Evolutionary conservation across 2,797 vertebrate genomes (phyloP).

Genomic region (Cynopterus sphinx): DNA sequence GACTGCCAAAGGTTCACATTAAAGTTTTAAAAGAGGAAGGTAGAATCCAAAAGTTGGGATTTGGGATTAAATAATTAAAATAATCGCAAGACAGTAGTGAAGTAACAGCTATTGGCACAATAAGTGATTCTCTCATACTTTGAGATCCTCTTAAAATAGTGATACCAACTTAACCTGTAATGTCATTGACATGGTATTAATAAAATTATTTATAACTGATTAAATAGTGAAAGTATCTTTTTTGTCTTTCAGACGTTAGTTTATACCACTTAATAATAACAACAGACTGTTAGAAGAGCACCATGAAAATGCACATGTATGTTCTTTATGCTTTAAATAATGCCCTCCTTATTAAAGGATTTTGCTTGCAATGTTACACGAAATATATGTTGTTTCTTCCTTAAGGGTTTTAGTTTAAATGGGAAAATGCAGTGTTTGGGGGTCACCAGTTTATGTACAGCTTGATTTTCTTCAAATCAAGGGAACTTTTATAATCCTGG

Average conservation of each 20-base stretch:
- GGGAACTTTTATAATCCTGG: conserved; percentile 67
- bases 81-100: conserved; percentile 92
- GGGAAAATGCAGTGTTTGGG: conserved; percentile 61
- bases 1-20: conserved; percentile 95
- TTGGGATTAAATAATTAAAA: conserved; percentile 99
- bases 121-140: conserved; percentile 66
- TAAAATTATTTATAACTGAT: conserved; percentile 30
- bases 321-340: conserved; percentile 45
- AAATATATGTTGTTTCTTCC: conserved; percentile 43
- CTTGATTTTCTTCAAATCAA: conserved; percentile 76
- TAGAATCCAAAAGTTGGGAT: conserved; percentile 95
- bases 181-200: conserved; percentile 48
- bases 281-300: background rate
- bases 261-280: background rate
- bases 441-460: conserved; percentile 64
- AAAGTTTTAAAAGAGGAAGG: conserved; percentile 98
- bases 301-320: conserved; percentile 6
- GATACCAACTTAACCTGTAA: conserved; percentile 45
- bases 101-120: conserved; percentile 87
- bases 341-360: conserved; percentile 55
- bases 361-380: conserved; percentile 27
- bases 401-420: conserved; percentile 63
- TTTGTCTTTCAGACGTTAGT: conserved; percentile 54
- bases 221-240: conserved; percentile 62
- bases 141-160: conserved; percentile 79